Evolutionary conservation across 2,113 vertebrate species (phyloP).

Genomic region (Pseudorhombus dupliciocellatus): DNA sequence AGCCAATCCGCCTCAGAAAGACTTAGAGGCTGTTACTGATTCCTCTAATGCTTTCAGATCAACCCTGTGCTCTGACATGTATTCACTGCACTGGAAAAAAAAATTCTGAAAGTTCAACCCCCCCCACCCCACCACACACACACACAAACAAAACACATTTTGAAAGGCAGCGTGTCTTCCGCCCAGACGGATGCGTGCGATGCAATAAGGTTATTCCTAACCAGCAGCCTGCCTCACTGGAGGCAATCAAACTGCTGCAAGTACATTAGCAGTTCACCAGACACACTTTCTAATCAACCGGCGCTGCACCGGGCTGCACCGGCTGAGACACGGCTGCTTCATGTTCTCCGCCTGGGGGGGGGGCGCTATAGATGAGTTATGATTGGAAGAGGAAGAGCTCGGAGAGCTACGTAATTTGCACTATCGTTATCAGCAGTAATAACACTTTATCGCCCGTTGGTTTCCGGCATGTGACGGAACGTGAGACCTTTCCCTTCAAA

Average conservation of each 20-base stretch:
- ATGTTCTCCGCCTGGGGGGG: constrained; percentile 41
- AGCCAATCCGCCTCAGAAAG: constrained; percentile 67
- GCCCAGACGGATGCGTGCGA: constrained; percentile 32
- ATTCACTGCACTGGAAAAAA: constrained; percentile 51
- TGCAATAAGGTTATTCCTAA: constrained; percentile 64
- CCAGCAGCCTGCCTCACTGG: constrained; percentile 51
- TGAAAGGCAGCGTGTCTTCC: constrained; percentile 37
- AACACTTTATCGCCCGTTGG: constrained; percentile 51
- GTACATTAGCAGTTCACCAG: constrained; percentile 55
- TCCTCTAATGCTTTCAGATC: constrained; percentile 68
- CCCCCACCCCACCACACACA: too few relatives aligned
- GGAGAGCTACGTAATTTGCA: constrained; percentile 45
- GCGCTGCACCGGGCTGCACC: constrained; percentile 20
- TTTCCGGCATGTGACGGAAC: constrained; percentile 38
- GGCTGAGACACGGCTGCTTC: constrained; percentile 49
- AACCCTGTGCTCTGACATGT: constrained; percentile 58
- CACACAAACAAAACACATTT: constrained; percentile 24
- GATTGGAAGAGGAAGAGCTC: constrained; percentile 38
- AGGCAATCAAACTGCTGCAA: constrained; percentile 59
- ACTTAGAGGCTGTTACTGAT: constrained; percentile 69
- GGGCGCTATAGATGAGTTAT: constrained; percentile 54
- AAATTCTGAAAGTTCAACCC: constrained; percentile 31
- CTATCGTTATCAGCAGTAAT: constrained; percentile 36
- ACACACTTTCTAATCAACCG: constrained; percentile 62
- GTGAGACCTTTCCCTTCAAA: constrained; percentile 11